Conservation (phyloP, 23 tunicate species). For the Ascidia mentula region DNA sequence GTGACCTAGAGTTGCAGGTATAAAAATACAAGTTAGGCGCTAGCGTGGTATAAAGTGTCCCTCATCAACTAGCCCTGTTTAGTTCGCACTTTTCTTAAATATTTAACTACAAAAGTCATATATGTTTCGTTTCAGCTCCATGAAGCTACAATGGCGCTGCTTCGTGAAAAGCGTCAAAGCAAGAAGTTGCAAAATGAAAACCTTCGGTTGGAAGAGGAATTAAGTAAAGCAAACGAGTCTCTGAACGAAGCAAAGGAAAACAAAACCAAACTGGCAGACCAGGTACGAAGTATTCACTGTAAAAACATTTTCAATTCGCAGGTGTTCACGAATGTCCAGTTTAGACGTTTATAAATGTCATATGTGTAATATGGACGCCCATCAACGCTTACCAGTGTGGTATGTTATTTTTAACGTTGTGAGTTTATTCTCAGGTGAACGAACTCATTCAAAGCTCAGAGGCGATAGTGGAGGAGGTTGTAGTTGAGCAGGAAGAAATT, state of each 20-base stretch:
- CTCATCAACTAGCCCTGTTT: too few relatives aligned
- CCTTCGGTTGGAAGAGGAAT: slow-evolving; percentile 43
- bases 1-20: slow-evolving; percentile 25
- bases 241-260: slow-evolving; percentile 2
- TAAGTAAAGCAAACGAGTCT: slow-evolving; percentile 15
- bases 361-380: too few relatives aligned
- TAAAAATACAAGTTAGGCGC: not conserved
- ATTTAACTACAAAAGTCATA: not conserved
- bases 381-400: too few relatives aligned
- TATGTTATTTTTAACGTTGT: not conserved
- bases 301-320: too few relatives aligned
- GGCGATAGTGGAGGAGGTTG: not conserved
- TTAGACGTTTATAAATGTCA: too few relatives aligned
- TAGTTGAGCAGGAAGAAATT: not conserved
- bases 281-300: too few relatives aligned
- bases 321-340: too few relatives aligned
- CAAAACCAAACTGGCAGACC: not conserved
- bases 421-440: not conserved
- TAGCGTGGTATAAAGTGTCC: too few relatives aligned
- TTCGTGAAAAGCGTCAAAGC: slow-evolving; percentile 48
- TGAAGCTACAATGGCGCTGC: slow-evolving; percentile 42
- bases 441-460: not conserved
- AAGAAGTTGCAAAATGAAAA: slow-evolving; percentile 44
- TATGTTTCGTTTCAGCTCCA: slow-evolving; percentile 26
- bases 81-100: too few relatives aligned